Evolutionary conservation across 2,888 invertebrate species (phyloP), one percentile per base, ranked within the genome.

Genomic region (Hirtodrosophila histrioides): DNA sequence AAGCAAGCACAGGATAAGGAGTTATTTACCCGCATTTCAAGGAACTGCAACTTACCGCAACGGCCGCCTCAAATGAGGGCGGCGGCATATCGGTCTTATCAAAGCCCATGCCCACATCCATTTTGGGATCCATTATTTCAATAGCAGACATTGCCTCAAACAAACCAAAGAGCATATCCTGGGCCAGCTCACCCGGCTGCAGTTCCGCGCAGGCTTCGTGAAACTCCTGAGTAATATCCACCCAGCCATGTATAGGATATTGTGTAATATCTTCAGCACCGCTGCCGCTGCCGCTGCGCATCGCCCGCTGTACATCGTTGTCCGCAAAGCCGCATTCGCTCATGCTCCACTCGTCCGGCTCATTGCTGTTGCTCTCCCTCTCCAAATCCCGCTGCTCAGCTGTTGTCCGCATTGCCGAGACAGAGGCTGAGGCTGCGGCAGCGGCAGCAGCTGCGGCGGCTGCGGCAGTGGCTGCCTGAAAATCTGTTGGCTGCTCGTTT

Each of bases 121-220:
- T 99, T 93, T 99, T 99, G 0, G 99, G 99, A 91, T 99, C 99
- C 99, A 99, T 99, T 97, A 99, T 98, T 92, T 99, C 99, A 85
- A 99, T 99, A 0, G 99, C 99, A 0, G 99, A 98, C 99, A 99
- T 99, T 0, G 99, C 99, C 91, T 99, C 99, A 92, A 98, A 98
- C 37, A 99, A 93, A 3, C 98, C 97, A 93, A 96, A 97, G 17
- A 96, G 92, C 51, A 96, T 96, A 93, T 98, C 98, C 88, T 98
- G 98, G 6, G 98, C 92, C 33, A 99, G 92, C 91, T 99, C 98
- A 3, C 99, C 99, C 50, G 98, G 93, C 82, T 95, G 93, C 65
- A 99, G 92, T 89, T 97, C 97, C 95, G 58, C 29, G 56, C 94
- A 94, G 2, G 94, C 93, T 49, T 93, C 92, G 75, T 94, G 93